Evolutionary conservation across 1,140 invertebrate genomes (phyloP).

Genomic region (Drosophila varians): DNA sequence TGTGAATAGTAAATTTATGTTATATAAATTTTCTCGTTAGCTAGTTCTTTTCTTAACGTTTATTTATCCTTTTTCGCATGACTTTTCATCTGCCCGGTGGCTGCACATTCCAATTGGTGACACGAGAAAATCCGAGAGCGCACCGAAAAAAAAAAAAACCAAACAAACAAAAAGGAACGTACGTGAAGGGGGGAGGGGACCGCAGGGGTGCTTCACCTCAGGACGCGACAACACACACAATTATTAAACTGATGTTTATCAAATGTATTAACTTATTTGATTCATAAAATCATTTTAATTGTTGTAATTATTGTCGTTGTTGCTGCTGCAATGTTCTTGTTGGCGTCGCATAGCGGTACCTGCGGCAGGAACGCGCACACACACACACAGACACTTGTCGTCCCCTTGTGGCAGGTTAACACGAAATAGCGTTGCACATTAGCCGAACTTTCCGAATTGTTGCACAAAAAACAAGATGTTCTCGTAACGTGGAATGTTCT

Average conservation of each 20-base stretch:
- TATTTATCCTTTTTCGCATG: constrained; percentile 8
- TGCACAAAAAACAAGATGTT: neutral
- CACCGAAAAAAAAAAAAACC: constrained; percentile 19
- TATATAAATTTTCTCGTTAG: constrained; percentile 32
- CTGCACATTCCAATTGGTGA: constrained; percentile 35
- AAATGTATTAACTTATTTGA: too few relatives aligned
- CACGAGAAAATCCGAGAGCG: constrained; percentile 23
- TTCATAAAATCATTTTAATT: too few relatives aligned
- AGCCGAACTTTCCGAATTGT: neutral
- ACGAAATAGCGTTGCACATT: neutral
- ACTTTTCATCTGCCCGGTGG: constrained; percentile 18
- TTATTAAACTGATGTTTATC: too few relatives aligned
- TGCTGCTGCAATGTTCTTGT: neutral
- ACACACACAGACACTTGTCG: neutral
- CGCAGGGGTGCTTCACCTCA: neutral
- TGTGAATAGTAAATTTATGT: constrained; percentile 38
- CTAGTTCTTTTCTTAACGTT: neutral
- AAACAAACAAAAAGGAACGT: constrained; percentile 30
- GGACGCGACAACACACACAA: neutral
- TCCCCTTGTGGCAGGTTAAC: neutral
- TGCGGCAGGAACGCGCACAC: neutral
- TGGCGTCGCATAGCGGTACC: neutral
- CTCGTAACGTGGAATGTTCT: neutral
- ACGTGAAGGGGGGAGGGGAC: neutral
- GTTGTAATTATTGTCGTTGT: neutral